phyloP scores from a whole-genome alignment of 2,113 vertebrate species.

The Pantherophis guttatus region DNA sequence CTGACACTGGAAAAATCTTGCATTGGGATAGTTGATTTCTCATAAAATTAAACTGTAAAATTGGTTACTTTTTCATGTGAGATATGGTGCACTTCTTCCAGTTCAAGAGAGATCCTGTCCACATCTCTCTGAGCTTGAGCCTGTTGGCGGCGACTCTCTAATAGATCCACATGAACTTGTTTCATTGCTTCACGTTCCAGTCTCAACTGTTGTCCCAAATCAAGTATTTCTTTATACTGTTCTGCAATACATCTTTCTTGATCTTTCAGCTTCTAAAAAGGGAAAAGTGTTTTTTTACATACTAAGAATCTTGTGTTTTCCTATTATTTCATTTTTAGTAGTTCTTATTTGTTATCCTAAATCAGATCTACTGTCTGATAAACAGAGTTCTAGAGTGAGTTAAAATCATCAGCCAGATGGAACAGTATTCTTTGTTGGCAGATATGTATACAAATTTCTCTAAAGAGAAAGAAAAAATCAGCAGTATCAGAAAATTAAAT shows the following conservation, averaged over 20 bases:
- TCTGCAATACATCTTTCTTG: constrained; percentile 63
- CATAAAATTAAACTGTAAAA: neutral
- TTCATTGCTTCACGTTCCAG: constrained; percentile 72
- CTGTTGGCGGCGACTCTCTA: constrained; percentile 65
- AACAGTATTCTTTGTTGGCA: neutral
- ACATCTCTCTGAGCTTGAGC: constrained; percentile 62
- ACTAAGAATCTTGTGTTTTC: neutral
- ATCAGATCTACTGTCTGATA: neutral
- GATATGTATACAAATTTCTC: neutral
- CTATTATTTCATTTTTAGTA: neutral
- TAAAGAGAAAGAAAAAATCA: neutral
- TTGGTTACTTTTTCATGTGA: constrained; percentile 75
- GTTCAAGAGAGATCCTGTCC: constrained; percentile 68
- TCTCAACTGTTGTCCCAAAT: constrained; percentile 71
- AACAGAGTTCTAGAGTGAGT: neutral
- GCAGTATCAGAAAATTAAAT: neutral
- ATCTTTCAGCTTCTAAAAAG: constrained; percentile 60
- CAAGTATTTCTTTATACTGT: constrained; percentile 67
- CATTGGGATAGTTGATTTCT: neutral
- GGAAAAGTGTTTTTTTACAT: neutral
- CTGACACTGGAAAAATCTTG: neutral
- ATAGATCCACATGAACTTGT: constrained; percentile 62
- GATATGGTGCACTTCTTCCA: constrained; percentile 70
- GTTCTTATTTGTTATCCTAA: neutral
- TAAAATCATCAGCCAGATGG: neutral